These are phyloP conservation scores for Leuciscus waleckii DNA, from an alignment of 2,797 vertebrate genomes.

Conservation along the genomic window DNA sequence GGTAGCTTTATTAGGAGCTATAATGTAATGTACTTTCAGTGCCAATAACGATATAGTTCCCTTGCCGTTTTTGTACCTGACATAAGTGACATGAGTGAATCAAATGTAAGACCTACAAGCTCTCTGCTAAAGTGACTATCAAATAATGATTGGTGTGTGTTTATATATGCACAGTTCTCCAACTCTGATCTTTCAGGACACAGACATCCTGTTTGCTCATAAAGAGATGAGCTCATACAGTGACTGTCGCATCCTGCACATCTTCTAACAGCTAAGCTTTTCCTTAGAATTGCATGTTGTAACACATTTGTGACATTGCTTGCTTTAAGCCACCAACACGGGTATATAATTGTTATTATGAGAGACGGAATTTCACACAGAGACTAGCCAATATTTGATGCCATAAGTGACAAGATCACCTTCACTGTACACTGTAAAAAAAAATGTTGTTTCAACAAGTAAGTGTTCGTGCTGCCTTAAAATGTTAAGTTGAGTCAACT, in stretches of 20 bases:
- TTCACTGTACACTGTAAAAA: background rate
- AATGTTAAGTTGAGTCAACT: no score
- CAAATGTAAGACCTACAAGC: background rate
- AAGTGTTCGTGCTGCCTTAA: no score
- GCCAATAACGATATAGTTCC: background rate
- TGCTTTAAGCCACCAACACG: background rate
- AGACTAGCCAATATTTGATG: background rate
- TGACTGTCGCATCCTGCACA: background rate
- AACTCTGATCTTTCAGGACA: background rate
- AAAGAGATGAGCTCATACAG: conserved; percentile 1
- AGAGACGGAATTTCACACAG: background rate
- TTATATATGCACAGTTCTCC: background rate
- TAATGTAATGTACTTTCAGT: background rate
- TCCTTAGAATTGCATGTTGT: background rate
- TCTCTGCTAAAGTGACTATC: background rate
- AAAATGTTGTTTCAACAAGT: no score
- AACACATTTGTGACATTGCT: background rate
- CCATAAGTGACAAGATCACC: background rate
- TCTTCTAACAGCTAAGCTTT: background rate
- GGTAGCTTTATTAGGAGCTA: background rate
- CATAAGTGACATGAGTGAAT: background rate
- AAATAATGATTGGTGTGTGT: conserved; percentile 14
- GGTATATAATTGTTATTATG: background rate
- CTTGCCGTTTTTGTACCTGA: background rate
- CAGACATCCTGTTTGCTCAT: background rate